A percentile compares a stretch with the other conserved stretches of the same genome.
These are phyloP conservation scores for Galbula dea DNA, from an alignment of 2,113 vertebrate genomes.

Conservation along the genomic window DNA sequence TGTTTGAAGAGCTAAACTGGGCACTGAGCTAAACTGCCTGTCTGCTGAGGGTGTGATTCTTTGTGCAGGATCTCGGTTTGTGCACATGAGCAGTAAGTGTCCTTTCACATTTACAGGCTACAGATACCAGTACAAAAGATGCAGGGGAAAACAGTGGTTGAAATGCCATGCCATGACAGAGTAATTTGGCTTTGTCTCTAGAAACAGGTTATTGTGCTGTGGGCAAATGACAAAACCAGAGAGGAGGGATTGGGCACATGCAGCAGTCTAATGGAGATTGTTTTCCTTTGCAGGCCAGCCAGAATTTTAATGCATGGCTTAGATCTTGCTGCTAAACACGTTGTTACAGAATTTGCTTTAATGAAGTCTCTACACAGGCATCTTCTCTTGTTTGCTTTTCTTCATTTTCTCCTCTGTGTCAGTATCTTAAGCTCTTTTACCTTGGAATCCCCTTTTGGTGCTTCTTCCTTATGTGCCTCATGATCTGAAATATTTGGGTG, in stretches of 20 bases:
- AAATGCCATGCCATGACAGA: not conserved
- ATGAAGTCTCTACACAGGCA: not conserved
- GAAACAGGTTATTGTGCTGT: not conserved
- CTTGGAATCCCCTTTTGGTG: not conserved
- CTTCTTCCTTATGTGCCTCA: not conserved
- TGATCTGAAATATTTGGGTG: not conserved
- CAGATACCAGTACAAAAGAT: not conserved
- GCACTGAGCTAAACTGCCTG: accelerated
- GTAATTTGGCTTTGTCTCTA: not conserved
- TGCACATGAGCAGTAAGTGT: accelerated
- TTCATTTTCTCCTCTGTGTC: not conserved
- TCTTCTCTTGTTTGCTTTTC: not conserved
- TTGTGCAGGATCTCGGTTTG: not conserved
- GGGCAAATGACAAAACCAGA: not conserved
- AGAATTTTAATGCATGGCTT: not conserved
- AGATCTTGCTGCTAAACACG: not conserved
- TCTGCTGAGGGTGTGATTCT: not conserved
- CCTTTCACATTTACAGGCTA: not conserved
- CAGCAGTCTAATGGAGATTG: not conserved
- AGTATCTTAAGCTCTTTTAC: not conserved
- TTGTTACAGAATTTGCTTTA: not conserved
- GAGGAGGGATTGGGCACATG: not conserved
- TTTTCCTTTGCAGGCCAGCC: not conserved
- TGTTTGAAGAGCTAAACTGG: accelerated
- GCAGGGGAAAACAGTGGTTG: not conserved